phyloP scores from a whole-genome alignment of 2,888 invertebrate genomes.

The Orthonychiurus folsomi region DNA sequence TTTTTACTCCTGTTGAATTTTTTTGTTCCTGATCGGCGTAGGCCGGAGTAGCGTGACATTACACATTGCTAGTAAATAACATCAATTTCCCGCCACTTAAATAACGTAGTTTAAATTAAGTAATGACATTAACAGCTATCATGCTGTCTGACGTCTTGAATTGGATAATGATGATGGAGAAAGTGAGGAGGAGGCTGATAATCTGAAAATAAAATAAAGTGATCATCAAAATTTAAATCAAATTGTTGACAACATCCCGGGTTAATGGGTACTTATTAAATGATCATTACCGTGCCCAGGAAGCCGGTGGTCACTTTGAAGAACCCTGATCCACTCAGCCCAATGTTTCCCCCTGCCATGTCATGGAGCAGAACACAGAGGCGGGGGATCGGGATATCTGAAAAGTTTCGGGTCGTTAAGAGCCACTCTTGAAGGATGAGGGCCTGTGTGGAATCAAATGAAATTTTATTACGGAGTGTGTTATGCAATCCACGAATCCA shows the following conservation, averaged over 20 bases:
- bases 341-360: conserved; percentile 9
- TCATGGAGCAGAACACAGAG: conserved; percentile 12
- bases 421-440: conserved; percentile 11
- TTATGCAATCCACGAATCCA: too few species aligned
- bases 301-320: conserved; percentile 9
- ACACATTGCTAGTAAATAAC: too few species aligned
- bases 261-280: not conserved
- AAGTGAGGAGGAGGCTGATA: conserved; percentile 15
- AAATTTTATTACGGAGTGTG: too few species aligned
- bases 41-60: too few species aligned
- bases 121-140: conserved; percentile 1
- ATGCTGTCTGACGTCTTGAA: not conserved
- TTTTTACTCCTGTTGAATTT: too few species aligned
- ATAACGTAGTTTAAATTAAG: not conserved
- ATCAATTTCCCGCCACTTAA: too few species aligned
- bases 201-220: conserved; percentile 7
- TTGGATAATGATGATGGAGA: conserved; percentile 15
- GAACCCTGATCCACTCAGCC: conserved; percentile 11
- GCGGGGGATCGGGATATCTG: not conserved
- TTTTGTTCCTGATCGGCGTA: too few species aligned
- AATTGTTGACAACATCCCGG: not conserved
- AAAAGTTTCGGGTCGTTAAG: conserved; percentile 5
- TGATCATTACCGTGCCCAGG: conserved; percentile 7
- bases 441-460: too few species aligned
- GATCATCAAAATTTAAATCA: not conserved